Percentiles rank a stretch among this genome's conserved stretches.
These are phyloP conservation scores for Caretta caretta DNA, from an alignment of 2,113 vertebrate genomes.

Conservation along the genomic window DNA sequence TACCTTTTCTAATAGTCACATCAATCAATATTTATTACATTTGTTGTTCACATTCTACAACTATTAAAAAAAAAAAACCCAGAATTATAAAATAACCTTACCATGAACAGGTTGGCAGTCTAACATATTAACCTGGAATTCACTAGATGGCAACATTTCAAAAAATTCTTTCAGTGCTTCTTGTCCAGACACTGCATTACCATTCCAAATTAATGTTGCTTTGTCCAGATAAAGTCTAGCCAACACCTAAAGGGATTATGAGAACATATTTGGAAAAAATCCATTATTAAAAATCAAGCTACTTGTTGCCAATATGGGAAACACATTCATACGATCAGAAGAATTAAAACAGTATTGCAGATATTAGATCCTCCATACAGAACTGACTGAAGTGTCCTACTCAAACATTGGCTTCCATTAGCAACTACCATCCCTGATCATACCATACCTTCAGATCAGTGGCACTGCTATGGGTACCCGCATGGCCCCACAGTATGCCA, in stretches of 20 bases:
- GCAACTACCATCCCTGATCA: neutral
- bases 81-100: constrained; percentile 69
- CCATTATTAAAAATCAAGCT: neutral
- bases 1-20: neutral
- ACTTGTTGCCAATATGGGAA: neutral
- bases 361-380: neutral
- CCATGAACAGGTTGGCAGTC: constrained; percentile 98
- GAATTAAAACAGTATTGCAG: neutral
- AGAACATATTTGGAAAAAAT: neutral
- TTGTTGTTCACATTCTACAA: neutral
- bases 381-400: neutral
- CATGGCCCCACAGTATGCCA: too few relatives aligned
- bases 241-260: constrained; percentile 80
- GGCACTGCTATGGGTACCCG: too few relatives aligned
- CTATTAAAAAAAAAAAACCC: neutral
- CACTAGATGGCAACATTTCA: constrained; percentile 95
- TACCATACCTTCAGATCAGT: too few relatives aligned
- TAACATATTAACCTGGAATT: constrained; percentile 92
- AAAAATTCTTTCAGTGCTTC: constrained; percentile 94
- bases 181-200: constrained; percentile 92
- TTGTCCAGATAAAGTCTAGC: constrained; percentile 94
- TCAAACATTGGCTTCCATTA: neutral
- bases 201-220: constrained; percentile 96
- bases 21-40: neutral
- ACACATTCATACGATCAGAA: neutral